Conservation (phyloP, 2,113 vertebrate species). For the Polypterus senegalus region DNA sequence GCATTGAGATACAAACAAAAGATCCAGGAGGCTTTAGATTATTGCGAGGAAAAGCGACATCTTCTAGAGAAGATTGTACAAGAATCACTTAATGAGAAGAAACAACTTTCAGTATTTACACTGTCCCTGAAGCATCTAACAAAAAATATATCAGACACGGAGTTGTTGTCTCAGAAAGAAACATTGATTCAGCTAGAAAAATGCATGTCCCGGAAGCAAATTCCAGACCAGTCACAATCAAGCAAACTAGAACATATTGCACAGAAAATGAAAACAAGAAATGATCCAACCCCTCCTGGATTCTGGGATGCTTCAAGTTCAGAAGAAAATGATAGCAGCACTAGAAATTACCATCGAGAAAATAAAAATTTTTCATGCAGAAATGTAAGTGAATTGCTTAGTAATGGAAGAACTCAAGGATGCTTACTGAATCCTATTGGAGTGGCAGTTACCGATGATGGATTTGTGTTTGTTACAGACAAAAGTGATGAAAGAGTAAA, state of each 20-base stretch:
- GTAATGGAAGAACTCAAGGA: neutral
- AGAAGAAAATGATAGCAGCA: neutral
- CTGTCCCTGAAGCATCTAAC: slow-evolving; percentile 15
- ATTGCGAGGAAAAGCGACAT: slow-evolving; percentile 20
- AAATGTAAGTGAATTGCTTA: neutral
- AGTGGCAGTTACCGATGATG: slow-evolving; percentile 3
- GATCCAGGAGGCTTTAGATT: slow-evolving; percentile 20
- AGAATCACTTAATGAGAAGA: slow-evolving; percentile 11
- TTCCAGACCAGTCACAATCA: neutral
- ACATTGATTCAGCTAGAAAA: slow-evolving; percentile 13
- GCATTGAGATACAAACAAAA: slow-evolving; percentile 18
- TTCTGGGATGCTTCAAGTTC: slow-evolving; percentile 13
- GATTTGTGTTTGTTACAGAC: slow-evolving; percentile 5
- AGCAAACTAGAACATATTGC: neutral
- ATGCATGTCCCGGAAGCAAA: neutral
- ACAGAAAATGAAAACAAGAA: neutral
- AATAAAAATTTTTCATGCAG: neutral
- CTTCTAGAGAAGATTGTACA: slow-evolving; percentile 18
- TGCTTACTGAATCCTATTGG: neutral
- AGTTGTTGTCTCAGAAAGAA: slow-evolving; percentile 19
- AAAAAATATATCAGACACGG: slow-evolving; percentile 16
- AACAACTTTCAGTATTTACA: slow-evolving; percentile 11
- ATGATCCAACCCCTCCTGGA: slow-evolving; percentile 6
- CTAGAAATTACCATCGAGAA: neutral
- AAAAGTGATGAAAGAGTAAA: neutral